Evolutionary conservation across 1,140 invertebrate species (phyloP).

Genomic region (Drosophila busckii): DNA sequence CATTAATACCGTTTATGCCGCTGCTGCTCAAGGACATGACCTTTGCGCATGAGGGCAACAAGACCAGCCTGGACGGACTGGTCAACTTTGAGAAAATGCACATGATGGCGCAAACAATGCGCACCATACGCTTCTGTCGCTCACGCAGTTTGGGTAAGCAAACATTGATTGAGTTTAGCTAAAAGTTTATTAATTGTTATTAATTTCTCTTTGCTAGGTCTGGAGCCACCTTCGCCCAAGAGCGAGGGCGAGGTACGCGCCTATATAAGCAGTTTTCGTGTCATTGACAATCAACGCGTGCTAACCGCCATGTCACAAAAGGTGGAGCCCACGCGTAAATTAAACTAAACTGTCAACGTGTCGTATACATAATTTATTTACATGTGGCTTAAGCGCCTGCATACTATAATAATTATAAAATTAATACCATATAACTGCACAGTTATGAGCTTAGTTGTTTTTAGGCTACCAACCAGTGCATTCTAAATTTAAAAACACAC

Average conservation of each 20-base stretch:
- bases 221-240: slow-evolving; percentile 85
- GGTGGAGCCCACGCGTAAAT: slow-evolving; percentile 81
- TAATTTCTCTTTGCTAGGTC: slow-evolving; percentile 78
- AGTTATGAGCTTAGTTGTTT: slow-evolving; percentile 58
- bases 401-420: slow-evolving; percentile 24
- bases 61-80: slow-evolving; percentile 89
- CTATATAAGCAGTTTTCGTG: slow-evolving; percentile 85
- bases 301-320: slow-evolving; percentile 87
- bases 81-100: slow-evolving; percentile 97
- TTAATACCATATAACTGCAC: slow-evolving; percentile 47
- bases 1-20: slow-evolving; percentile 92
- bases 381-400: slow-evolving; percentile 13
- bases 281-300: slow-evolving; percentile 88
- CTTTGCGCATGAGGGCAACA: slow-evolving; percentile 94
- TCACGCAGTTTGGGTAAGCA: slow-evolving; percentile 84
- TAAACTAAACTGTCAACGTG: slow-evolving; percentile 15
- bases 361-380: slow-evolving; percentile 19
- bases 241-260: slow-evolving; percentile 84
- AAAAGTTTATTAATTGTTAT: slow-evolving; percentile 1
- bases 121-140: slow-evolving; percentile 87
- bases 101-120: slow-evolving; percentile 91
- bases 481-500: slow-evolving; percentile 17
- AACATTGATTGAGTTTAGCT: not conserved
- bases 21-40: slow-evolving; percentile 93
- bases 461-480: slow-evolving; percentile 47